A percentile compares a stretch with the other conserved stretches of the same genome.
phyloP scores from a whole-genome alignment of 2,888 invertebrate species.

The Eupithecia centaureata region DNA sequence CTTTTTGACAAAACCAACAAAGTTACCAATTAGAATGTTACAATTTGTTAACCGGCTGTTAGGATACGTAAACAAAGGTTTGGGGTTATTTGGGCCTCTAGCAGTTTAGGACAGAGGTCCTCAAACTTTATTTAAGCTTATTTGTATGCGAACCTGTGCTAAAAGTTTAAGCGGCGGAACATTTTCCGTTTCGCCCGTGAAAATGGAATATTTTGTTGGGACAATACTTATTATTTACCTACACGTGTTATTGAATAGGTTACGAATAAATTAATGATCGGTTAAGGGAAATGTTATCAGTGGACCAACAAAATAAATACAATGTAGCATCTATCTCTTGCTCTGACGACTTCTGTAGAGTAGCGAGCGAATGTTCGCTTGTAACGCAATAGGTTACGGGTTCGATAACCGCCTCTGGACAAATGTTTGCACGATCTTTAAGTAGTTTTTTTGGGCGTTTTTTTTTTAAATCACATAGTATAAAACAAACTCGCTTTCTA shows the following conservation, averaged over 20 bases:
- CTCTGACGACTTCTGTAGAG: too few relatives aligned
- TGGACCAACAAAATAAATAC: neutral
- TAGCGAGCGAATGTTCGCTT: too few relatives aligned
- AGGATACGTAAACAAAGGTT: slow-evolving; percentile 52
- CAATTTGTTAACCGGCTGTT: slow-evolving; percentile 58
- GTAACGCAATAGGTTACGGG: too few relatives aligned
- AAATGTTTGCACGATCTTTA: too few relatives aligned
- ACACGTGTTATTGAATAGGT: neutral
- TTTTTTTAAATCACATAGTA: too few relatives aligned
- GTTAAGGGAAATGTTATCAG: neutral
- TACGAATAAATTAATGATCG: neutral
- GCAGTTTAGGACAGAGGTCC: slow-evolving; percentile 63
- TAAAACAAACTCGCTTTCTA: too few relatives aligned
- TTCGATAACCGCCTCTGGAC: too few relatives aligned
- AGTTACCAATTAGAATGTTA: slow-evolving; percentile 39
- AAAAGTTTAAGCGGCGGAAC: slow-evolving; percentile 25
- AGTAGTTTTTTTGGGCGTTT: too few relatives aligned
- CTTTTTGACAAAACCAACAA: slow-evolving; percentile 13
- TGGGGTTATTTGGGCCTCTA: slow-evolving; percentile 52
- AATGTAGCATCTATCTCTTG: neutral
- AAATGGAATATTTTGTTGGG: slow-evolving; percentile 18
- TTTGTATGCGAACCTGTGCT: slow-evolving; percentile 50
- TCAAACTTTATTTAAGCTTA: slow-evolving; percentile 62
- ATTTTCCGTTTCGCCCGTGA: slow-evolving; percentile 14
- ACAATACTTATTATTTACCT: slow-evolving; percentile 11